Percentiles rank a stretch among this genome's conserved stretches.
Evolutionary conservation across 1,140 invertebrate species (phyloP).

Genomic region (Magallana angulata): DNA sequence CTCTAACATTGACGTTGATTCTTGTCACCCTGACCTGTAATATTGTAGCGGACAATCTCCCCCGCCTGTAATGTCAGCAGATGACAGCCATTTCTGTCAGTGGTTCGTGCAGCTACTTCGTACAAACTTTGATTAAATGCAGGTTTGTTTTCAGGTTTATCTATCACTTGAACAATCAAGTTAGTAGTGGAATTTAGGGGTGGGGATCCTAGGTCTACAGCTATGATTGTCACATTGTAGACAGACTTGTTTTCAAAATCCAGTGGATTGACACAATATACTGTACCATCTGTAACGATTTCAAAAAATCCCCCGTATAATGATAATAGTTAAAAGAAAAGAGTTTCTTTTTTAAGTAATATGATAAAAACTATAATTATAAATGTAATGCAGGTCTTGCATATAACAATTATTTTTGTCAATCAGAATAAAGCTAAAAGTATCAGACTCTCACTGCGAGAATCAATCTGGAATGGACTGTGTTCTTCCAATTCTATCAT

Average conservation of each 20-base stretch:
- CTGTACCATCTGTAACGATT: conserved; percentile 51
- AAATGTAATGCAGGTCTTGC: too few relatives aligned
- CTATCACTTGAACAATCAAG: conserved; percentile 52
- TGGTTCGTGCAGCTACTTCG: conserved; percentile 87
- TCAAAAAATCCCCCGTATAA: too few relatives aligned
- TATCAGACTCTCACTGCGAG: not conserved
- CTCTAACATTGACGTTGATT: not conserved
- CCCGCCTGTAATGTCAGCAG: conserved; percentile 88
- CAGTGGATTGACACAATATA: conserved; percentile 48
- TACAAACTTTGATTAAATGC: conserved; percentile 77
- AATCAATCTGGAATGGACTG: not conserved
- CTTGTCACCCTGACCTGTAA: conserved; percentile 42
- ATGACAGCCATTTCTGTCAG: conserved; percentile 90
- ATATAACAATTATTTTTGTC: too few relatives aligned
- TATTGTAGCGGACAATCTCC: conserved; percentile 58
- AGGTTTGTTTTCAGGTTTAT: conserved; percentile 67
- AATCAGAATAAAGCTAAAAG: too few relatives aligned
- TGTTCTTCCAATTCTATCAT: not conserved
- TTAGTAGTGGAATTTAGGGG: conserved; percentile 29
- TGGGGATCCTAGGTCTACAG: conserved; percentile 59
- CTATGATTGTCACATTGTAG: conserved; percentile 58
- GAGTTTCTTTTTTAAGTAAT: too few relatives aligned
- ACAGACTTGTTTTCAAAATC: conserved; percentile 53
- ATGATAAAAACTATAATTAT: too few relatives aligned
- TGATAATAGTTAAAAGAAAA: too few relatives aligned